Base-by-base conservation (phyloP, 2,797 vertebrate genomes). In the Diplodus sargus region DNA sequence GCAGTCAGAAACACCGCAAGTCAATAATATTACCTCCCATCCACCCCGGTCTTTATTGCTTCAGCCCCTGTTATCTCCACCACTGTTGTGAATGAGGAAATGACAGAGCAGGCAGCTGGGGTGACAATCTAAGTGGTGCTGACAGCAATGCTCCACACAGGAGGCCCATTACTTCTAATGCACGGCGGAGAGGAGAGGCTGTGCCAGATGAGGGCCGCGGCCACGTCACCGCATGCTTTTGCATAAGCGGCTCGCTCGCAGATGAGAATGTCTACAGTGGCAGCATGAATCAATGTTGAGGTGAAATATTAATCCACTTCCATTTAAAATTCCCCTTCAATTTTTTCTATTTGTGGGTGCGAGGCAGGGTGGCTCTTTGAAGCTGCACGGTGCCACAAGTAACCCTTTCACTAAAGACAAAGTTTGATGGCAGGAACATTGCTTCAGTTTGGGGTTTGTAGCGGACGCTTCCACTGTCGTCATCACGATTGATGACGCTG, bases 251-350 rank as follows among this genome's bases (percentile, higher is more conserved):
- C 86, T 82, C 57, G 20, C 77, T 82, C 8, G 15, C 65, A 73
- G 74, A 90, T 78, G 78, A 93, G 93, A 89, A 91, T 81, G 86
- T 90, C 83, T 84, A 90, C 88, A 81, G 79, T 87, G 86, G 90
- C 86, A 90, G 87, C 79, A 86, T 87, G 84, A 94, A 92, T 95
- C 90, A 92, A 92, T 89, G 84, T 57, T 53, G 82, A 94, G 87
- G 94, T 95, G 86, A 95, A 95, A 95, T 95, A 95, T 95, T 94
- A 89, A 95, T 95, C 78, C 4, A 87, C 82, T 92, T 91, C 82
- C 83, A 95, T 95, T 94, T 94, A 93, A 91, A 93, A 95, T 95
- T 95, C 95, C 81, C 91, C 94, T 95, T 95, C 87, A 95, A 94
- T 92, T 85, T 71, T 39, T 89, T 86, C 87, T 92, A 90, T 94